phyloP scores from a whole-genome alignment of 2,113 vertebrate species.

The Onychostoma macrolepis region DNA sequence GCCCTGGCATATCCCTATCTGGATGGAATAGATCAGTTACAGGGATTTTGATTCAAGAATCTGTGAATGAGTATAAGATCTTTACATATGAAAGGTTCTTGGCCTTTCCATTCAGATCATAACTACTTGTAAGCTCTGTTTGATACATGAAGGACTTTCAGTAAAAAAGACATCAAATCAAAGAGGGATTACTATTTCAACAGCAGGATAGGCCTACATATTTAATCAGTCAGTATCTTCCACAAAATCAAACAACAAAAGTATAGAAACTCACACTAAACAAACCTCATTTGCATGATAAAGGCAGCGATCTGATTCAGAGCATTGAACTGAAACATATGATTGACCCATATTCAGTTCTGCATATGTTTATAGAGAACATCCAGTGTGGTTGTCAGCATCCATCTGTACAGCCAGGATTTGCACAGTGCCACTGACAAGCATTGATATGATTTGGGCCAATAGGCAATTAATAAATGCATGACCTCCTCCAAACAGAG shows the following conservation, averaged over 20 bases:
- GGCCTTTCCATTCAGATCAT: background rate
- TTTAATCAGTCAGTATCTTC: conserved; percentile 5
- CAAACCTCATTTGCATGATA: conserved; percentile 11
- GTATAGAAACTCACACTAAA: conserved; percentile 30
- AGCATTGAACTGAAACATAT: conserved; percentile 17
- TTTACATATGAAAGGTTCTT: background rate
- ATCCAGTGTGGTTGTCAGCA: conserved; percentile 19
- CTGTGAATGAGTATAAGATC: background rate
- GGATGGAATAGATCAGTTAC: background rate
- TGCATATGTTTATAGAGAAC: conserved; percentile 35
- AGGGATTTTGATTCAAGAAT: background rate
- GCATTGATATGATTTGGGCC: conserved; percentile 47
- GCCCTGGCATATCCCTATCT: background rate
- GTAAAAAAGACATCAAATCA: background rate
- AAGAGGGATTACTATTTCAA: background rate
- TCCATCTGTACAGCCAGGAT: conserved; percentile 37
- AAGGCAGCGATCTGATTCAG: conserved; percentile 13
- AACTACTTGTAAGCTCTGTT: background rate
- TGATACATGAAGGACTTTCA: background rate
- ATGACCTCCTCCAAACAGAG: conserved; percentile 34
- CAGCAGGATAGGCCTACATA: background rate
- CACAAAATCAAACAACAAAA: background rate
- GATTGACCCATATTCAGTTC: conserved; percentile 47
- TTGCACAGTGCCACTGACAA: conserved; percentile 41
- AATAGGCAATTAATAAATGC: conserved; percentile 52